A percentile compares a stretch with the other conserved stretches of the same genome.
Evolutionary conservation across 2,113 vertebrate species (phyloP).

Genomic region (Gasterosteus aculeatus): DNA sequence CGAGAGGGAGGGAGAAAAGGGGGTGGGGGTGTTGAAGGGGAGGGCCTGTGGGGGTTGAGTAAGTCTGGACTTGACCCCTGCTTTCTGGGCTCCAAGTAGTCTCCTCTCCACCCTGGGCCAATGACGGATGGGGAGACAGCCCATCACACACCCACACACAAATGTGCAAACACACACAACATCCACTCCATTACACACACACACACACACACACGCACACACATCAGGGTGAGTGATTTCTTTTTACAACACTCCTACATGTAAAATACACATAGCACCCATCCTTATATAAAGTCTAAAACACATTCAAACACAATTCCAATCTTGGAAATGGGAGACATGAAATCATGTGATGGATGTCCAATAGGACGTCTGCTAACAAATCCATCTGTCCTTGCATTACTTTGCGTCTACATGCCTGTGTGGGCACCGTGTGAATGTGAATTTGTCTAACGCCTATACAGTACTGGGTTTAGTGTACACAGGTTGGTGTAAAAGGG

Average conservation of each 20-base stretch:
- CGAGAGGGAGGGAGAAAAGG: neutral
- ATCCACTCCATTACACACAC: neutral
- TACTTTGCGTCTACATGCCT: constrained; percentile 7
- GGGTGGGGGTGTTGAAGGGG: constrained; percentile 5
- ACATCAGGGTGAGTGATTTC: constrained; percentile 34
- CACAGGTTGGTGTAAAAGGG: neutral
- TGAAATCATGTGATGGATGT: constrained; percentile 43
- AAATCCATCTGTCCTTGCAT: constrained; percentile 43
- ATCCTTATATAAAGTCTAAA: constrained; percentile 41
- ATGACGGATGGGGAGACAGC: constrained; percentile 72
- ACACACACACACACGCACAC: neutral
- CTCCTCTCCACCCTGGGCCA: constrained; percentile 76
- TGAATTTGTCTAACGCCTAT: neutral
- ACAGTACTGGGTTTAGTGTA: neutral
- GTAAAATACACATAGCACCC: constrained; percentile 43
- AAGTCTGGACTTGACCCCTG: constrained; percentile 90
- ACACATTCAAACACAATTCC: constrained; percentile 34
- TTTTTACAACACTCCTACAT: constrained; percentile 44
- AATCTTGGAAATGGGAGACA: constrained; percentile 34
- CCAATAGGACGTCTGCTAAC: constrained; percentile 27
- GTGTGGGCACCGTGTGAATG: constrained; percentile 7
- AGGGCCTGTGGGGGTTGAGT: constrained; percentile 60
- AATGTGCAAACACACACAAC: neutral
- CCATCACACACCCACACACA: constrained; percentile 4
- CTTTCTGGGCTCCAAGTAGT: constrained; percentile 84